phyloP scores from a whole-genome alignment of 2,113 vertebrate species.

The Rynchops niger region DNA sequence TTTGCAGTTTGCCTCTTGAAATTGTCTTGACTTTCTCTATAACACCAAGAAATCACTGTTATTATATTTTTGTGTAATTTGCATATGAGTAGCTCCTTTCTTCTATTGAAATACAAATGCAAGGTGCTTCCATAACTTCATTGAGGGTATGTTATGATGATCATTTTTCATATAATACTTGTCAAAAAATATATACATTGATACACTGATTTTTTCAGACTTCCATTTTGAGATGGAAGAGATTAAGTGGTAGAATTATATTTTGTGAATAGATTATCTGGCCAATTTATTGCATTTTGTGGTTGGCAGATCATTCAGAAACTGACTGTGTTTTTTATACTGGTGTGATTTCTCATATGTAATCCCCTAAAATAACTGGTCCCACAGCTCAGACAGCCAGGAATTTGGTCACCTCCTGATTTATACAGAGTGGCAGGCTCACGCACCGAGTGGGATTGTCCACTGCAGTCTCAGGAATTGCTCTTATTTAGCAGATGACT shows the following conservation, averaged over 20 bases:
- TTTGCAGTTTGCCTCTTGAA: neutral
- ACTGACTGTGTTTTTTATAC: neutral
- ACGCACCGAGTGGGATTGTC: neutral
- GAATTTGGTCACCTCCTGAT: neutral
- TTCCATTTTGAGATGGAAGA: neutral
- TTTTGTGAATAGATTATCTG: neutral
- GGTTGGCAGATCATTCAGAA: neutral
- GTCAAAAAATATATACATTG: neutral
- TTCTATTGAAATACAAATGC: neutral
- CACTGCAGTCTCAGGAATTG: neutral
- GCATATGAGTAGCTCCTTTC: neutral
- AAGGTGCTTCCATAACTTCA: neutral
- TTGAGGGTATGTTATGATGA: neutral
- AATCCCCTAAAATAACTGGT: neutral
- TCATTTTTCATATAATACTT: neutral
- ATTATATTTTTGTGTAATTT: neutral
- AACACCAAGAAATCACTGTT: neutral
- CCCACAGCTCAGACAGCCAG: neutral
- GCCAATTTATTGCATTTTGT: neutral
- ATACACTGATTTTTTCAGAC: neutral
- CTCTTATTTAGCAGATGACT: neutral
- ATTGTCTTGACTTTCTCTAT: neutral
- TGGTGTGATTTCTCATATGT: neutral
- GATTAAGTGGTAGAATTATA: neutral
- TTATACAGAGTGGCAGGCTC: neutral